Percentiles rank a stretch among this genome's conserved stretches.
These are phyloP conservation scores for Rhyacichthys aspro DNA, from an alignment of 2,797 vertebrate species.

Conservation along the genomic window DNA sequence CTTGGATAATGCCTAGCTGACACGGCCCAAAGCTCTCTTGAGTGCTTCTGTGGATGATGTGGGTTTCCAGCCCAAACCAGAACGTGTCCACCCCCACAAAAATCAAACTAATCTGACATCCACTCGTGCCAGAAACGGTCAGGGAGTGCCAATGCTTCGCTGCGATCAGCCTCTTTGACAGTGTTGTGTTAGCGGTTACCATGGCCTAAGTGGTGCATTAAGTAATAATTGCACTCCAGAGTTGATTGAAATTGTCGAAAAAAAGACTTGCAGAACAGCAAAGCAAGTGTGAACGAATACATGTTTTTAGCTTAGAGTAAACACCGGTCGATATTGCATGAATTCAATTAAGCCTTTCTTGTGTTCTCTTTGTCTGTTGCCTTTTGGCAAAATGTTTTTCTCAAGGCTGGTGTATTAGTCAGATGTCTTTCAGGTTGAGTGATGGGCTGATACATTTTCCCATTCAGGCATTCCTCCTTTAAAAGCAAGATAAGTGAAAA, in stretches of 20 bases:
- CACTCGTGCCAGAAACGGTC: slow-evolving; percentile 23
- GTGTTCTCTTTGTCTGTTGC: too few relatives aligned
- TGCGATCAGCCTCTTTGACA: slow-evolving; percentile 49
- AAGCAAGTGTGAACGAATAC: too few relatives aligned
- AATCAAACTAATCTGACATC: slow-evolving; percentile 36
- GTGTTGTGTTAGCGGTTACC: slow-evolving; percentile 32
- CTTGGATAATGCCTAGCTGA: slow-evolving; percentile 29
- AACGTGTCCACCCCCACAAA: slow-evolving; percentile 15
- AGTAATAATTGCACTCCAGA: slow-evolving; percentile 22
- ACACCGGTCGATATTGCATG: too few relatives aligned
- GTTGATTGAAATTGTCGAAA: slow-evolving; percentile 15
- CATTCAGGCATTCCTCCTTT: slow-evolving; percentile 1
- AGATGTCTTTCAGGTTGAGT: not conserved
- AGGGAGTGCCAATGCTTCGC: slow-evolving; percentile 31
- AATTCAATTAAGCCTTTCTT: too few relatives aligned
- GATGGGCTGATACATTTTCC: not conserved
- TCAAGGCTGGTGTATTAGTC: too few relatives aligned
- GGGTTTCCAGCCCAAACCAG: slow-evolving; percentile 21
- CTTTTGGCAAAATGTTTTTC: not conserved
- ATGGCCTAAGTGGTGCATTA: slow-evolving; percentile 41
- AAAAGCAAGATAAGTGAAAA: not conserved
- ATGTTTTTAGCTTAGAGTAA: too few relatives aligned
- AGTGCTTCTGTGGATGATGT: slow-evolving; percentile 34
- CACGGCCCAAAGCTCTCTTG: slow-evolving; percentile 28
- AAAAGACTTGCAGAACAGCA: not conserved